These are phyloP conservation scores for Subanguina moxae DNA, from an alignment of 1,140 invertebrate species.

Conservation along the genomic window DNA sequence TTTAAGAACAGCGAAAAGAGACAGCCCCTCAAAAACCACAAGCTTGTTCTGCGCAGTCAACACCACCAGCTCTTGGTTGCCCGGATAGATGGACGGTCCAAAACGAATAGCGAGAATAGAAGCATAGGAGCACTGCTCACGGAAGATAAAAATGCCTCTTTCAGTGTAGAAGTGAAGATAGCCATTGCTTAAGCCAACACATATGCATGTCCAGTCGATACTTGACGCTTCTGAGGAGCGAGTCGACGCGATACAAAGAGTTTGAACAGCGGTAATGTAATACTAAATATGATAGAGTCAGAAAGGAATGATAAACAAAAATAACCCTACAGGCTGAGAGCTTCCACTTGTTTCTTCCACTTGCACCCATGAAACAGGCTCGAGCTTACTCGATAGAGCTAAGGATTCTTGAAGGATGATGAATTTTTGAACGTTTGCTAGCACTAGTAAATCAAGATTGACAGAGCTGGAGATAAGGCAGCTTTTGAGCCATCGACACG, in stretches of 20 bases:
- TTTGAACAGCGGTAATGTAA: constrained; percentile 1
- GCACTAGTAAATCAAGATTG: constrained; percentile 25
- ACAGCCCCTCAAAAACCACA: constrained; percentile 30
- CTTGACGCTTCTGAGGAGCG: constrained; percentile 9
- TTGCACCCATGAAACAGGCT: background rate
- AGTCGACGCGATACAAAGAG: constrained; percentile 11
- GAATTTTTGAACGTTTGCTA: constrained; percentile 24
- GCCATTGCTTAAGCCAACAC: constrained; percentile 33
- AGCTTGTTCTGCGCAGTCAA: constrained; percentile 22
- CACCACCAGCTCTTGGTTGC: constrained; percentile 30
- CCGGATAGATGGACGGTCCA: constrained; percentile 22
- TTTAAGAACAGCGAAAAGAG: constrained; percentile 20
- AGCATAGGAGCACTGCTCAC: constrained; percentile 20
- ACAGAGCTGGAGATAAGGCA: constrained; percentile 11
- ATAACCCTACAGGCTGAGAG: background rate
- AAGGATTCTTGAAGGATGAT: constrained; percentile 16
- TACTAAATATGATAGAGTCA: constrained; percentile 1
- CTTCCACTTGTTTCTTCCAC: background rate
- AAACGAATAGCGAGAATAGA: constrained; percentile 12
- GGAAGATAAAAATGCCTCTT: constrained; percentile 23
- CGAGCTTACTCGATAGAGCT: background rate
- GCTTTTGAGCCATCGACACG: constrained; percentile 21
- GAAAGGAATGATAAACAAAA: background rate
- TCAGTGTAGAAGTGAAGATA: constrained; percentile 35
- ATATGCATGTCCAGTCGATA: constrained; percentile 37